A percentile compares a stretch with the other conserved stretches of the same genome.
phyloP scores from a whole-genome alignment of 2,888 invertebrate genomes.

The Lycophotia porphyrea region DNA sequence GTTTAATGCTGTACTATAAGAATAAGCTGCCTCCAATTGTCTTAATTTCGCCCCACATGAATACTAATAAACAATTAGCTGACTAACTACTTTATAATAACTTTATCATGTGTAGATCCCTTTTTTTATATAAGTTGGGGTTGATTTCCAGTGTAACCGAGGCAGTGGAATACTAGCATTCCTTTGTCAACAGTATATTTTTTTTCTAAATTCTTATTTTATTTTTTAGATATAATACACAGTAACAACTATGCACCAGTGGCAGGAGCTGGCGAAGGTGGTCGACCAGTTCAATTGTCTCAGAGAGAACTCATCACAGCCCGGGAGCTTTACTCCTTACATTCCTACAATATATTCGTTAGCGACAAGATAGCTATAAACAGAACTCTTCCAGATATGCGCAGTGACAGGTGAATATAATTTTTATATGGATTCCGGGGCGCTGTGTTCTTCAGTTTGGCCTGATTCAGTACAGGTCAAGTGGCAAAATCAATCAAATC shows the following conservation, averaged over 20 bases:
- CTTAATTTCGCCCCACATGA: background rate
- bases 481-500: background rate
- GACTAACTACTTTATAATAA: background rate
- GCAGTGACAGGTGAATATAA: conserved; percentile 92
- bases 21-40: background rate
- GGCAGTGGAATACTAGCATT: background rate
- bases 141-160: background rate
- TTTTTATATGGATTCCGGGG: background rate
- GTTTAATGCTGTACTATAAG: background rate
- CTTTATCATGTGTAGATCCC: background rate
- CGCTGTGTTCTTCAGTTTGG: background rate
- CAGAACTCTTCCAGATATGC: conserved; percentile 95
- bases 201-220: background rate
- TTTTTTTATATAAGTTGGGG: background rate
- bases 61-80: background rate
- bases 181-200: background rate
- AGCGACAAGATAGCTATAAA: conserved; percentile 97
- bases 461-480: background rate
- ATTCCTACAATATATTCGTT: conserved; percentile 96
- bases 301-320: conserved; percentile 94
- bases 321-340: conserved; percentile 95
- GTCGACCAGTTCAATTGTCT: conserved; percentile 94
- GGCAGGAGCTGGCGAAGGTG: conserved; percentile 94
- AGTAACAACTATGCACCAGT: conserved; percentile 94
- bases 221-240: conserved; percentile 91